Base-by-base conservation (phyloP, 2,113 vertebrate genomes). In the Nibea albiflora region DNA sequence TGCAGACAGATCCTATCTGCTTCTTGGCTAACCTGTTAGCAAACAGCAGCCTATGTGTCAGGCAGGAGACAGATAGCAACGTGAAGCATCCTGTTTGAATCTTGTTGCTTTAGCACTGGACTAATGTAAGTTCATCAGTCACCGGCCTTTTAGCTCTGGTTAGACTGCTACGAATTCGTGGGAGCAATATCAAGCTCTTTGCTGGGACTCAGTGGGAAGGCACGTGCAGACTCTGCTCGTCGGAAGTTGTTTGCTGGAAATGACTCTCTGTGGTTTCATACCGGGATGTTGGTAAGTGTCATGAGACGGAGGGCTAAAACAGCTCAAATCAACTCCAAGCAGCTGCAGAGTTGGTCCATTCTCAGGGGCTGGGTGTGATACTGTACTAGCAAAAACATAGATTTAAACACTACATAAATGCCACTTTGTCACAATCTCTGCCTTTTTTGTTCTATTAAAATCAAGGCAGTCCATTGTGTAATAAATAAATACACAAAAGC, bases 401-500 rank as follows among this genome's bases (percentile, higher is more conserved):
- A 1, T 50, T 72, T 52, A 31, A 56, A 63, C 39, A n/a, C 6
- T 0, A 26, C 8, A 47, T n/a, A 42, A 42, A 50, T 17, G 24
- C 47, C 26, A 11, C 28, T 14, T 16, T 75, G 28, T 26, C 46
- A 53, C 19, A 1, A 24, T n/a, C 19, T 39, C 22, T 24, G 20
- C 12, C 3, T 73, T 35, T 54, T 54, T 46, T 26, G n/a, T 26
- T 24, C 12, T 26, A n/a, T 42, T 53, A 20, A 5, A n/a, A 16
- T 11, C 16, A 44, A 24, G 11, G 3, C 11, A 19, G 52, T 46
- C 15, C 15, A 65, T 52, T 12, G 2, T 9, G 3, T 22, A 50
- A 22, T 46, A 24, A 31, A 54, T 46, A 16, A 70, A 68, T 57
- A 9, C 35, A 39, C 67, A 67, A 60, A 78, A 53, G 26, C 10